These are phyloP conservation scores for Gallinago solitaria DNA, from an alignment of 2,797 vertebrate genomes.

Conservation along the genomic window DNA sequence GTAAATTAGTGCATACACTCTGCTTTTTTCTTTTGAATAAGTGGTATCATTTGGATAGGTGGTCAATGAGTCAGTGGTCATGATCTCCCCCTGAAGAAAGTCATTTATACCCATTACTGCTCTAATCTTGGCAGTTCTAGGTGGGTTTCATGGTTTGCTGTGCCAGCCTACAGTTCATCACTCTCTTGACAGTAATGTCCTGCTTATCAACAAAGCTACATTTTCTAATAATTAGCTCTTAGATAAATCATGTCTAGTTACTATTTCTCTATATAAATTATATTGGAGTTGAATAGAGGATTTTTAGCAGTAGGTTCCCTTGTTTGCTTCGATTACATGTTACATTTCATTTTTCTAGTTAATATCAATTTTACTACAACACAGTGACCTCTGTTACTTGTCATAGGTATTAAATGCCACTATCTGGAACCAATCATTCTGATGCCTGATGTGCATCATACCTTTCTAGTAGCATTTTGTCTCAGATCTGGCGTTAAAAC, in stretches of 20 bases:
- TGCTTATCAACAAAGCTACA: background rate
- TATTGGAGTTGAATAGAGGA: background rate
- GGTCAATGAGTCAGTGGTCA: background rate
- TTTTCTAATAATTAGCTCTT: background rate
- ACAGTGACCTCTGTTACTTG: background rate
- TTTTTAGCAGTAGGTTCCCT: background rate
- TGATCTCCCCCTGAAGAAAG: background rate
- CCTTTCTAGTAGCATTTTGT: background rate
- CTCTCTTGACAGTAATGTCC: background rate
- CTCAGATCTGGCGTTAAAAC: background rate
- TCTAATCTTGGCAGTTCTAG: background rate
- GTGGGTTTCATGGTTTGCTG: background rate
- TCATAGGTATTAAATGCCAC: background rate
- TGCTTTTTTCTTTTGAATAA: background rate
- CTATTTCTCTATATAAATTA: background rate
- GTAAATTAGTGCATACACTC: background rate
- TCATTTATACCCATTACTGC: background rate
- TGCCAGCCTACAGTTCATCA: background rate
- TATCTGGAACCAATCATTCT: background rate
- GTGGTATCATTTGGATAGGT: background rate
- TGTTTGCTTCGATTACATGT: background rate
- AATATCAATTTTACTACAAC: background rate
- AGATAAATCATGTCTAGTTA: background rate
- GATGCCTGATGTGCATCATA: background rate
- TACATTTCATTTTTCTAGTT: background rate